phyloP scores from a whole-genome alignment of 2,888 invertebrate species.

The Ryuthela nishihirai region DNA sequence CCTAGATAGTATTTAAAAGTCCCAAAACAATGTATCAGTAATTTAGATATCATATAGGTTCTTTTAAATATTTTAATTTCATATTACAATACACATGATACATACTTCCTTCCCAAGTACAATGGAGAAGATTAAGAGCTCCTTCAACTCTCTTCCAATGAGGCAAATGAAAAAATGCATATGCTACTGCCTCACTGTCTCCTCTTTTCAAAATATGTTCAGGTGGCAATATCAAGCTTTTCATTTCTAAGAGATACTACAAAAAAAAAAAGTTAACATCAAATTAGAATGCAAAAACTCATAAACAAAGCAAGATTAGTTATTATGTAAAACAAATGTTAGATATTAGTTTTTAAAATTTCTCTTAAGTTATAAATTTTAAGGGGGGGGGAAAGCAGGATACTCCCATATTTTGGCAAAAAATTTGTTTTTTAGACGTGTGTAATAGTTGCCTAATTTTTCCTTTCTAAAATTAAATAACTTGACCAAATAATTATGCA shows the following conservation, averaged over 20 bases:
- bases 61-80: constrained; percentile 4
- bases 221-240: constrained; percentile 89
- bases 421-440: too few relatives aligned
- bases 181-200: constrained; percentile 94
- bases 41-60: neutral
- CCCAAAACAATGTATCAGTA: too few relatives aligned
- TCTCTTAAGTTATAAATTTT: neutral
- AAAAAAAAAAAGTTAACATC: constrained; percentile 36
- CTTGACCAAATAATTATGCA: too few relatives aligned
- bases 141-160: constrained; percentile 97
- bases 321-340: neutral
- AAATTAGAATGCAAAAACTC: neutral
- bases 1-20: too few relatives aligned
- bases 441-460: too few relatives aligned
- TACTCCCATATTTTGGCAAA: too few relatives aligned
- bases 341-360: neutral
- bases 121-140: constrained; percentile 83
- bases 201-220: constrained; percentile 95
- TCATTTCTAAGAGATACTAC: constrained; percentile 86
- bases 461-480: too few relatives aligned
- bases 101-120: constrained; percentile 84
- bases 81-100: constrained; percentile 18
- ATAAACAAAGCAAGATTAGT: neutral
- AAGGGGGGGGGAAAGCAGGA: neutral
- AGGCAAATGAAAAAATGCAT: constrained; percentile 89